Base-by-base conservation (phyloP, 2,888 invertebrate genomes). In the Geophilus truncorum region DNA sequence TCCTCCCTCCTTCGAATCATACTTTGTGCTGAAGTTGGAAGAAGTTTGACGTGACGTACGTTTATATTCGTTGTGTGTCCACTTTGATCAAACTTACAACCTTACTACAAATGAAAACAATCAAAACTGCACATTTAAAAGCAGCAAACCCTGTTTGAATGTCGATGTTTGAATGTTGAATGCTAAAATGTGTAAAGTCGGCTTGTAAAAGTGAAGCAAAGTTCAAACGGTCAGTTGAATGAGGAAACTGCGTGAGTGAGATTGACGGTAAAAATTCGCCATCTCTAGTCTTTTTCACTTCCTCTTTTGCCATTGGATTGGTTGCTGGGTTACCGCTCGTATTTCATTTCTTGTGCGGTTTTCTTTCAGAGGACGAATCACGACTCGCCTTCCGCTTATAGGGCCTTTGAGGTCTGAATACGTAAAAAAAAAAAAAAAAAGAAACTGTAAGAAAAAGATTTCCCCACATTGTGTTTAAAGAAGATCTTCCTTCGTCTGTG, bases 51-150 rank as follows among this genome's bases (percentile, higher is more conserved):
- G 25, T 70, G 25, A 23, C 28, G 70, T 70, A 12, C 15, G 25
- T 70, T 70, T 70, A 70, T 70, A 70, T 70, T 70, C 70, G 70
- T 70, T 70, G 25, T 70, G 70, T 70, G 70, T 70, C 70, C 70
- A 70, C 70, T 70, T 70, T 70, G 51, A 51, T n/a, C 51, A 51
- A 51, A 51, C 51, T 51, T 51, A 18, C 51, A 18, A 51, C 18
- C 7, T 51, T 51, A n/a, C 18, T 51, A 51, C 51, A 18, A 51
- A n/a, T 51, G 15, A n/a, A 1, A 51, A 32, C 32, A 32, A 32
- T 32, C 18, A 51, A 18, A 51, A 18, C n/a, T 51, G n/a, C 51
- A 15, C 18, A 18, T 51, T n/a, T n/a, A 51, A 18, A 51, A 51
- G 51, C 51, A 18, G 15, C 51, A 51, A 51, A 51, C 18, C 18